Conservation (phyloP, 2,797 vertebrate genomes). For the Myotis pilosus region DNA sequence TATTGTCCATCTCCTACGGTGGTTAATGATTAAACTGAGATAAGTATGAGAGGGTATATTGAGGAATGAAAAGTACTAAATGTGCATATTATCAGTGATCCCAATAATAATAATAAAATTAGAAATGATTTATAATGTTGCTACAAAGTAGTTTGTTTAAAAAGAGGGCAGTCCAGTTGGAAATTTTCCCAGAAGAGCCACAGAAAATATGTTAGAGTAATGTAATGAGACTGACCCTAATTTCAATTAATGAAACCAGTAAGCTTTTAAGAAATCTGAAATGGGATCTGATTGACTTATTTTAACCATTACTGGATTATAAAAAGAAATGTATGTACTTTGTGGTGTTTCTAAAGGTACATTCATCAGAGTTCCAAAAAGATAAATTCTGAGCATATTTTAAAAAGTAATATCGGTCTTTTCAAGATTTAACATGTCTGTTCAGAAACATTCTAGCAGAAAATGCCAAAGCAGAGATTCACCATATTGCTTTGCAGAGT, state of each 20-base stretch:
- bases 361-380: conserved; percentile 11
- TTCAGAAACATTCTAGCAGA: conserved; percentile 24
- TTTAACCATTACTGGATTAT: conserved; percentile 50
- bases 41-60: neutral
- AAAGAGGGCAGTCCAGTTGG: conserved; percentile 61
- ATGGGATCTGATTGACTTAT: conserved; percentile 40
- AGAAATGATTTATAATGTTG: conserved; percentile 59
- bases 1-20: neutral
- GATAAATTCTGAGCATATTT: conserved; percentile 1
- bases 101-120: conserved; percentile 33
- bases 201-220: conserved; percentile 68
- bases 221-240: conserved; percentile 56
- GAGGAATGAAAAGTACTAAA: neutral
- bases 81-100: neutral
- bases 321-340: neutral
- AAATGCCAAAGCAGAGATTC: neutral
- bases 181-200: conserved; percentile 67
- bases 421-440: conserved; percentile 2
- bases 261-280: conserved; percentile 63
- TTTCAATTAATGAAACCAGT: conserved; percentile 71
- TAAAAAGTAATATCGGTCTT: neutral
- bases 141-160: conserved; percentile 42
- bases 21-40: conserved; percentile 29
- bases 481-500: neutral
- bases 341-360: neutral